Base-by-base conservation (phyloP, 2,888 invertebrate genomes). In the Dicranocentrus wangi region DNA sequence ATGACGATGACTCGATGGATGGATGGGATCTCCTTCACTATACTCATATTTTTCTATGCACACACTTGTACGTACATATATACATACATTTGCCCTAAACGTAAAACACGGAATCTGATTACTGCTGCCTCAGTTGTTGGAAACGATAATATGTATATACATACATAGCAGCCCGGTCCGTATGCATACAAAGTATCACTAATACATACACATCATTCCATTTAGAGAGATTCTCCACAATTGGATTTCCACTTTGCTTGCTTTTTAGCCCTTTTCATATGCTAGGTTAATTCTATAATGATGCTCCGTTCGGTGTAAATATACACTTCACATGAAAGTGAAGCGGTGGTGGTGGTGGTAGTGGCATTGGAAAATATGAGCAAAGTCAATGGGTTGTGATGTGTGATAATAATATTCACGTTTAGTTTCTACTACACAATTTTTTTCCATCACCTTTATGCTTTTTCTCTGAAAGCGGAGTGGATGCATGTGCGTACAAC, bases 1-100 rank as follows among this genome's bases (percentile, higher is more conserved):
- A 47, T 27, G 60, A 61, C 60, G 66, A 66, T 27, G 51, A 58
- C n/a, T 19, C 47, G 58, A 76, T 76, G 61, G 76, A 76, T 75
- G 75, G 76, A 51, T 73, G 63, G 53, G 76, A 68, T 76, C 68
- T 76, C 25, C 39, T 63, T 51, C 60, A 8, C 19, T 15, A 27
- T 58, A 58, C 25, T 8, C 58, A n/a, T 23, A 55, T n/a, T n/a
- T 55, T 21, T 55, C 7, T 55, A 55, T 21, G 7, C 2, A 8
- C 7, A 55, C 43, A 61, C 51, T 55, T 68, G 66, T 25, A 58
- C 43, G 27, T 21, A 65, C 19, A 19, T 25, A 66, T 66, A 15
- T 15, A 69, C 21, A 32, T 39, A 19, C 21, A 7, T 55, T 5
- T 60, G 27, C 28, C n/a, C n/a, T n/a, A n/a, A 27, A n/a, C 60